Evolutionary conservation across 2,113 vertebrate species (phyloP), one percentile per base, ranked within the genome.

Genomic region (Brachyistius frenatus): DNA sequence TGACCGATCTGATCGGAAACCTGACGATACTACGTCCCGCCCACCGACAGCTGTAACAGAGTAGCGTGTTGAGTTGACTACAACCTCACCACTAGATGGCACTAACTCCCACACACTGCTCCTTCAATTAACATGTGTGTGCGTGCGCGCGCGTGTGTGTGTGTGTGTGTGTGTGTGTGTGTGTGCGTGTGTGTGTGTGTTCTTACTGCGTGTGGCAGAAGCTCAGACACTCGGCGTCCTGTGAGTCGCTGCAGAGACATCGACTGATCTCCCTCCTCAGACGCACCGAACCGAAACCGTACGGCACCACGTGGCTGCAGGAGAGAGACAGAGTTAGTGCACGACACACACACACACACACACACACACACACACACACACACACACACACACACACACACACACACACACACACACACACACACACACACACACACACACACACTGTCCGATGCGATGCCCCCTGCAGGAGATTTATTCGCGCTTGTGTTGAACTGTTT

Each of bases 271-370:
- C 88, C 62, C 94, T 82, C 78, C 76, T 87, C 32, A 88, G 66
- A 2, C 94, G 88, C 3, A 85, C 73, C 0, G 92, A 83, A 5
- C 93, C 94, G 0, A 93, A 88, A 2, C 94, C 94, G 3, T 94
- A 94, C 0, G 94, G 91, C 71, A 93, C 88, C 66, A 94, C 63
- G 16, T 90, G 93, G 64, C 94, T 95, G 86, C 0, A 80, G 68
- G 23, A 81, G 55, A 83, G 37, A 58, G 61, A 53, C n/a, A 31
- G 31, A 0, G 32, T 49, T 1, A 23, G 23, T 23, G 23, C 23
- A 23, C 23, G 1, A 7, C 39, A 56, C 5, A 0, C 47, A 2
- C 15, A 11, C 31, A 58, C 39, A 46, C 7, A 46, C 44, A 6
- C 7, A 46, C 44, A 46, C 41, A 44, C 41, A 44, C 41, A 44